Percentiles rank a stretch among this genome's conserved stretches.
These are phyloP conservation scores for Nowickia ferox DNA, from an alignment of 2,888 invertebrate genomes.

Conservation along the genomic window DNA sequence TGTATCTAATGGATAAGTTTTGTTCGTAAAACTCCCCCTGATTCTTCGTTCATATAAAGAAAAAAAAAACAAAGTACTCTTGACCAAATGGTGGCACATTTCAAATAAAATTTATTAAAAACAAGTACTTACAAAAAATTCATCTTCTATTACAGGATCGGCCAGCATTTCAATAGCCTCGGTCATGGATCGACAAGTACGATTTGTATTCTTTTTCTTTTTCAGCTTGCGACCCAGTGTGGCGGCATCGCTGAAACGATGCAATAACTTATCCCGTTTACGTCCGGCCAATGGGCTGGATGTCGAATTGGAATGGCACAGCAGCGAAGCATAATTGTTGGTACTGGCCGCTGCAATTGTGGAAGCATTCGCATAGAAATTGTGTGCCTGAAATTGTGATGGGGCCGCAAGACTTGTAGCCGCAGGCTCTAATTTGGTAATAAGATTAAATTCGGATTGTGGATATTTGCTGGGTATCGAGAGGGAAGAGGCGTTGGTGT, in stretches of 20 bases:
- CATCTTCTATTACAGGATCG: slow-evolving; percentile 83
- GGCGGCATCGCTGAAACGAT: slow-evolving; percentile 83
- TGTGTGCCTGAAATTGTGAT: slow-evolving; percentile 79
- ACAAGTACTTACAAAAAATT: slow-evolving; percentile 82
- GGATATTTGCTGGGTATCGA: slow-evolving; percentile 81
- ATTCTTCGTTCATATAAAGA: background rate
- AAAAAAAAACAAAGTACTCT: background rate
- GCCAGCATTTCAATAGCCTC: slow-evolving; percentile 83
- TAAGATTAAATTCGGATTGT: slow-evolving; percentile 82
- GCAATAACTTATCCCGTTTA: slow-evolving; percentile 82
- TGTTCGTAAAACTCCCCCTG: slow-evolving; percentile 46
- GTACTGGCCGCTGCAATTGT: slow-evolving; percentile 75
- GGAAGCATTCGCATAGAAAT: slow-evolving; percentile 80
- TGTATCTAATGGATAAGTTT: background rate
- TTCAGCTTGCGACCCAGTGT: slow-evolving; percentile 82
- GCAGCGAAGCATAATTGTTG: slow-evolving; percentile 78
- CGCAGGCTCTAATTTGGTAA: slow-evolving; percentile 80
- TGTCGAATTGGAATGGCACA: slow-evolving; percentile 81
- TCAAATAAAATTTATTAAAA: background rate
- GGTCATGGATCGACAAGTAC: slow-evolving; percentile 83
- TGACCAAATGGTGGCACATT: no score
- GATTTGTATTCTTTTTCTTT: slow-evolving; percentile 82
- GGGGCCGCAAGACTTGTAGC: slow-evolving; percentile 78
- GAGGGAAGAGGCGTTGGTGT: slow-evolving; percentile 73
- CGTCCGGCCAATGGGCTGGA: slow-evolving; percentile 81